Percentiles rank a stretch among this genome's conserved stretches.
Conservation (phyloP, 1,140 invertebrate genomes). For the Homarus americanus region DNA sequence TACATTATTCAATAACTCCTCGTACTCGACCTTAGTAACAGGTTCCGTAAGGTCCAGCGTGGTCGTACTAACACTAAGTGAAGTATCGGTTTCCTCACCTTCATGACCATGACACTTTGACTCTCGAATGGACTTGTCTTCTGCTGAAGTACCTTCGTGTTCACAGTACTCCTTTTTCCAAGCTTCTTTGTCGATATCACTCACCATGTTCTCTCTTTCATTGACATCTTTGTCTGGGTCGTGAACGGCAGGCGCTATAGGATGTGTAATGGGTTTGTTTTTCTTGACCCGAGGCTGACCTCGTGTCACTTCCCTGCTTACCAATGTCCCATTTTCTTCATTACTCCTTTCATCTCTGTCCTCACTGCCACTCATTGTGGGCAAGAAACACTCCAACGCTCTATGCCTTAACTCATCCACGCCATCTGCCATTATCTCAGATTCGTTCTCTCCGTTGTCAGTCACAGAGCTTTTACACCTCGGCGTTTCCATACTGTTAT, state of each 20-base stretch:
- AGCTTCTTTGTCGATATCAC: background rate
- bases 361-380: too few species aligned
- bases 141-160: background rate
- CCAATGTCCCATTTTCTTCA: too few species aligned
- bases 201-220: background rate
- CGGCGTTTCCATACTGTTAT: too few species aligned
- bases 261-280: too few species aligned
- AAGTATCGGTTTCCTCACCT: background rate
- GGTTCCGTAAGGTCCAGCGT: slow-evolving; percentile 33
- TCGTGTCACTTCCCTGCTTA: too few species aligned
- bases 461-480: too few species aligned
- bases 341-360: background rate
- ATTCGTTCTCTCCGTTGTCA: too few species aligned
- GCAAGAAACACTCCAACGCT: too few species aligned
- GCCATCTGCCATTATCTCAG: too few species aligned
- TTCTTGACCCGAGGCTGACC: too few species aligned
- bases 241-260: background rate
- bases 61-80: background rate
- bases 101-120: background rate
- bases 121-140: background rate
- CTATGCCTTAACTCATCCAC: too few species aligned
- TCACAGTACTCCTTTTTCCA: background rate
- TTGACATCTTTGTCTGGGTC: background rate
- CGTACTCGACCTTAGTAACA: slow-evolving; percentile 13
- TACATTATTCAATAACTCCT: background rate